Evolutionary conservation across 1,140 invertebrate genomes (phyloP).

Genomic region (Nasonia vitripennis): DNA sequence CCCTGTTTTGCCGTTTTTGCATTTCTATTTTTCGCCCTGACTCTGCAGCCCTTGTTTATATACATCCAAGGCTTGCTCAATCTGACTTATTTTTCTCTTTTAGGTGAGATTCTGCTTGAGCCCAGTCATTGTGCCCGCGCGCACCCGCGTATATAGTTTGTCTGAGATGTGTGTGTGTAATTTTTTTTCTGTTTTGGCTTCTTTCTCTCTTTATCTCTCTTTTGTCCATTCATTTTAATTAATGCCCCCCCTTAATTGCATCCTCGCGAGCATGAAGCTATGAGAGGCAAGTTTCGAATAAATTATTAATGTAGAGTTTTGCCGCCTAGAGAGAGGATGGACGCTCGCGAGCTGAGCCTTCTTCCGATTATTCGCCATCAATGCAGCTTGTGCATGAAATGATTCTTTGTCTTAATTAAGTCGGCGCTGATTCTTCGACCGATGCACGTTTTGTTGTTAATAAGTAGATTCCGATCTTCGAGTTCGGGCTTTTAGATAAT

Average conservation of each 20-base stretch:
- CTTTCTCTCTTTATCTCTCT: slow-evolving; percentile 2
- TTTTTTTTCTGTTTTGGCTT: neutral
- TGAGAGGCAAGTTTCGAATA: slow-evolving; percentile 20
- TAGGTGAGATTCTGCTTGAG: slow-evolving; percentile 27
- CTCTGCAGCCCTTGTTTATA: slow-evolving; percentile 54
- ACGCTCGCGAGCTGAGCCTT: slow-evolving; percentile 2
- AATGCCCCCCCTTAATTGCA: slow-evolving; percentile 40
- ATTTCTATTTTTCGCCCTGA: slow-evolving; percentile 20
- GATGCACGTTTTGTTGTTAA: neutral
- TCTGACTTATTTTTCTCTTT: slow-evolving; percentile 34
- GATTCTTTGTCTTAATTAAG: slow-evolving; percentile 36
- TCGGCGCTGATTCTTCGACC: neutral
- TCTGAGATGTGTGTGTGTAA: neutral
- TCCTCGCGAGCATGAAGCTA: slow-evolving; percentile 21
- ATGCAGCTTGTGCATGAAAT: slow-evolving; percentile 18
- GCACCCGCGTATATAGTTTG: neutral
- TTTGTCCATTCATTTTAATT: slow-evolving; percentile 45
- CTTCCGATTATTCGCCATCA: slow-evolving; percentile 29
- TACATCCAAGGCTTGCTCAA: slow-evolving; percentile 38
- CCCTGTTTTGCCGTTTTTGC: slow-evolving; percentile 6
- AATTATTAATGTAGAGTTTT: slow-evolving; percentile 45
- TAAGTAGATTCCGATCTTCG: too few species aligned
- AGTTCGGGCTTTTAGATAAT: too few species aligned
- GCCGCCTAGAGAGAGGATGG: neutral
- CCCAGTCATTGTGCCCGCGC: slow-evolving; percentile 38